Evolutionary conservation across 2,797 vertebrate genomes (phyloP).

Genomic region (Chlorospingus flavigularis): DNA sequence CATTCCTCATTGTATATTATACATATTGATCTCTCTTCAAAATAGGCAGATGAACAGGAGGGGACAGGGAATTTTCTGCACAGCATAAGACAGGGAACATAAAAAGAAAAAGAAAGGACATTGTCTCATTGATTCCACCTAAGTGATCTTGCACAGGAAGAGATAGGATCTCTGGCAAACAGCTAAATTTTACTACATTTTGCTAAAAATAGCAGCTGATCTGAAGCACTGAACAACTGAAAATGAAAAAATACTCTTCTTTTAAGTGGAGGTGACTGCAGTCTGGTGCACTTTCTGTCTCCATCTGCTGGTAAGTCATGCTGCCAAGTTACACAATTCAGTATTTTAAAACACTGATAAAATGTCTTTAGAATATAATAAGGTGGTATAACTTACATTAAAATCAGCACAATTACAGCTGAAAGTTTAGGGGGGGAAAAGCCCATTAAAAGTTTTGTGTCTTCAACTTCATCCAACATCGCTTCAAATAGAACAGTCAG

Average conservation of each 20-base stretch:
- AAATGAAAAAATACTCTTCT: background rate
- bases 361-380: background rate
- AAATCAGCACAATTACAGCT: background rate
- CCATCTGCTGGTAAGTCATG: background rate
- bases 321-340: background rate
- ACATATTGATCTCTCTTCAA: background rate
- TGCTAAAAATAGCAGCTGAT: background rate
- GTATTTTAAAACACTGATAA: background rate
- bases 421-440: background rate
- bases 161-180: background rate
- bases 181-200: background rate
- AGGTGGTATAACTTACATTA: background rate
- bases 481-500: background rate
- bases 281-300: background rate
- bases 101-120: background rate
- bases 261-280: background rate
- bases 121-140: background rate
- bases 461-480: background rate
- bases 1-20: background rate
- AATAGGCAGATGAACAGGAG: background rate
- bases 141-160: background rate
- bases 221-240: background rate
- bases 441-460: background rate
- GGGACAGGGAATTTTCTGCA: background rate
- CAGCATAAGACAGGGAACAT: background rate